Evolutionary conservation across 2,113 vertebrate species (phyloP).

Genomic region (Microtus pennsylvanicus): DNA sequence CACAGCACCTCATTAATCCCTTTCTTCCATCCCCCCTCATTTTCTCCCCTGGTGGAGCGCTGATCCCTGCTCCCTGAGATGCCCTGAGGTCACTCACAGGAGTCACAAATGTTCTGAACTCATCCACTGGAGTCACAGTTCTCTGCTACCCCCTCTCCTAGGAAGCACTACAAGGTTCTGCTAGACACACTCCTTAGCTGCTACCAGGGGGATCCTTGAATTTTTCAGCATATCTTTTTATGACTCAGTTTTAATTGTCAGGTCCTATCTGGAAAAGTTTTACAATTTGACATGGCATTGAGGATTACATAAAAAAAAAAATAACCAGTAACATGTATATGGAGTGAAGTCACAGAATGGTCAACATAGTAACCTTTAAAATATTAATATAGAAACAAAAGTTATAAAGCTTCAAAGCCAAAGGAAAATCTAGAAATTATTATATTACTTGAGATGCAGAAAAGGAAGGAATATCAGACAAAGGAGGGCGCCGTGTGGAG

Average conservation of each 20-base stretch:
- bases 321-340: neutral
- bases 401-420: neutral
- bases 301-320: neutral
- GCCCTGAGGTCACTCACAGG: too few species aligned
- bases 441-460: neutral
- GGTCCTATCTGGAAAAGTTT: neutral
- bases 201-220: fast-evolving
- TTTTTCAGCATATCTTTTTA: neutral
- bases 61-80: neutral
- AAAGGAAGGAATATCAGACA: neutral
- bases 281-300: neutral
- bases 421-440: neutral
- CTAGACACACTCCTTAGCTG: neutral
- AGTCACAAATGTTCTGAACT: too few species aligned
- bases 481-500: neutral
- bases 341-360: neutral
- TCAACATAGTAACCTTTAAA: neutral
- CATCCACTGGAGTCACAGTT: neutral
- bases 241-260: neutral
- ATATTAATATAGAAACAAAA: neutral
- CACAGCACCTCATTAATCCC: too few species aligned
- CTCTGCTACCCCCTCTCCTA: neutral
- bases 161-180: neutral
- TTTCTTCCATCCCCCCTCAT: neutral
- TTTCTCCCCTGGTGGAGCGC: too few species aligned